phyloP scores from a whole-genome alignment of 2,113 vertebrate genomes.

The Centropristis striata region DNA sequence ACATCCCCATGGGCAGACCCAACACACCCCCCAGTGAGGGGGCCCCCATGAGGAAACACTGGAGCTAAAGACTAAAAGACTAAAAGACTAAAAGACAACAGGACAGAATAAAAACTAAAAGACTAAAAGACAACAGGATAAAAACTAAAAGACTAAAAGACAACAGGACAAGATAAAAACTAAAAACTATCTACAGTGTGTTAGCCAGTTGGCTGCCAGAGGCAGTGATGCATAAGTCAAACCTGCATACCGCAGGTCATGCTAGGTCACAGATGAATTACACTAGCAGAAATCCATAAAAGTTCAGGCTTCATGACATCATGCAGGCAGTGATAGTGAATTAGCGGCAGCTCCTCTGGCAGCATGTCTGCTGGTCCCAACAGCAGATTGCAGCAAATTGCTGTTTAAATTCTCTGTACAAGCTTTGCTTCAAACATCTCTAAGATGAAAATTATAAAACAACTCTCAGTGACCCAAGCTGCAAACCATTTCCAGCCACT shows the following conservation, averaged over 20 bases:
- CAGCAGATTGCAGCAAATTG: neutral
- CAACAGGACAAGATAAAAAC: too few species aligned
- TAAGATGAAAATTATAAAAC: neutral
- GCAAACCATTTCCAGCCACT: neutral
- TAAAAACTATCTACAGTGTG: too few species aligned
- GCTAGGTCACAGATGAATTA: conserved; percentile 22
- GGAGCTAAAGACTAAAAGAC: too few species aligned
- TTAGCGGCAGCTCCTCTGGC: neutral
- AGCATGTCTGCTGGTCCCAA: too few species aligned
- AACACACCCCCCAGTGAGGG: too few species aligned
- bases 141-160: too few species aligned
- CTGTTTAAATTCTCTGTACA: neutral
- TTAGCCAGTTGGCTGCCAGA: conserved; percentile 1
- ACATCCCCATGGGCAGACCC: too few species aligned
- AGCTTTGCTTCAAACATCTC: neutral
- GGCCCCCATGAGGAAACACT: too few species aligned
- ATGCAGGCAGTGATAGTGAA: neutral
- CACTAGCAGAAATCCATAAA: neutral
- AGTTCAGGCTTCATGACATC: neutral
- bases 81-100: too few species aligned
- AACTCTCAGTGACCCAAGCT: neutral
- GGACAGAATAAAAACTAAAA: too few species aligned
- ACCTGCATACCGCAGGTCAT: neutral
- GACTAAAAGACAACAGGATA: too few species aligned
- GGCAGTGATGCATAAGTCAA: neutral